These are phyloP conservation scores for Ridgeia piscesae DNA, from an alignment of 1,140 invertebrate genomes.

Conservation along the genomic window DNA sequence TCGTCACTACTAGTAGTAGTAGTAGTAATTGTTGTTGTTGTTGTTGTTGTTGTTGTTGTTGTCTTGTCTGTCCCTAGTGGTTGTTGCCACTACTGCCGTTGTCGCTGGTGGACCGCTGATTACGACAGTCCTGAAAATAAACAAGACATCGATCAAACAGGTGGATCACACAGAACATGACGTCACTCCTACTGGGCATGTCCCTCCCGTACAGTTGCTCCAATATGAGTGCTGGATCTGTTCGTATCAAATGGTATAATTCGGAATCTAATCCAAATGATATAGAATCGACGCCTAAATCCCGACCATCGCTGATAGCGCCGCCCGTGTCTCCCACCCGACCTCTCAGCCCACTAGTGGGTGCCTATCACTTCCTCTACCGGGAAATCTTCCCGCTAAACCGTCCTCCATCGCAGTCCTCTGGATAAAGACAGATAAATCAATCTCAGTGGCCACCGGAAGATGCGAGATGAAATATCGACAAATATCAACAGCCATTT, in stretches of 20 bases:
- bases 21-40: too few species aligned
- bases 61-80: too few species aligned
- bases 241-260: background rate
- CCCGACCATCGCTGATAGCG: background rate
- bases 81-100: too few species aligned
- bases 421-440: background rate
- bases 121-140: background rate
- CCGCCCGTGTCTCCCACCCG: background rate
- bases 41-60: too few species aligned
- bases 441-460: background rate
- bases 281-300: background rate
- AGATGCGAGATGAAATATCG: slow-evolving; percentile 1
- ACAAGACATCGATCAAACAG: background rate
- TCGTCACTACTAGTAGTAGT: too few species aligned
- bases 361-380: background rate
- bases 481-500: background rate
- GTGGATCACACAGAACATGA: background rate
- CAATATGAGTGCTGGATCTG: background rate
- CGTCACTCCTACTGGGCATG: background rate
- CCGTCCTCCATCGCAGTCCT: background rate
- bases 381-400: background rate
- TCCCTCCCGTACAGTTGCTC: background rate
- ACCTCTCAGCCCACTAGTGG: background rate
- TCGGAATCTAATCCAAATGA: background rate
- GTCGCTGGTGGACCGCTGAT: background rate